Conservation (phyloP, 2,113 vertebrate genomes). For the Sceloporus tristichus region DNA sequence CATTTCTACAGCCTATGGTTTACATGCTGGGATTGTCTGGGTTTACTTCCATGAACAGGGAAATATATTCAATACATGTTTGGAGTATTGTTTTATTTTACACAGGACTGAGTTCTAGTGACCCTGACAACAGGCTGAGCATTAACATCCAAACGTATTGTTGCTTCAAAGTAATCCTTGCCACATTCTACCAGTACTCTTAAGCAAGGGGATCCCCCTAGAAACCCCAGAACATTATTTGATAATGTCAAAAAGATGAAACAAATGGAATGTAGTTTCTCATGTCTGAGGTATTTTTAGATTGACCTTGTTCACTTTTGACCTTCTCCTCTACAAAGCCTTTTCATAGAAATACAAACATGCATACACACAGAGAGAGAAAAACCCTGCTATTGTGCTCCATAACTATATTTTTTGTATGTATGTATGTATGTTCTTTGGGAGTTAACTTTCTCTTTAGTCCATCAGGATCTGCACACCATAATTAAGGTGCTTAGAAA, state of each 20-base stretch:
- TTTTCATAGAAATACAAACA: constrained; percentile 39
- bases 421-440: constrained; percentile 37
- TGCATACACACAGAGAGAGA: rapidly evolving
- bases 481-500: constrained; percentile 70
- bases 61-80: not conserved
- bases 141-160: constrained; percentile 6
- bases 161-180: not conserved
- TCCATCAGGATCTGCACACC: constrained; percentile 55
- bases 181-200: not conserved
- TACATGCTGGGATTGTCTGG: not conserved
- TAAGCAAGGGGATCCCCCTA: constrained; percentile 23
- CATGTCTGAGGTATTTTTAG: constrained; percentile 67
- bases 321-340: constrained; percentile 52
- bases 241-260: constrained; percentile 24
- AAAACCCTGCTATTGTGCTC: constrained; percentile 17
- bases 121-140: not conserved
- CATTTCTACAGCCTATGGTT: too few relatives aligned
- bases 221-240: not conserved
- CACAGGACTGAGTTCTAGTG: not conserved
- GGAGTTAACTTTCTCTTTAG: constrained; percentile 48
- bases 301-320: constrained; percentile 62
- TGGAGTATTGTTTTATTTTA: not conserved
- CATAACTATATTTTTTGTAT: constrained; percentile 26
- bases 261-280: constrained; percentile 58
- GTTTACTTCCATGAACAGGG: not conserved